Base-by-base conservation (phyloP, 2,888 invertebrate genomes). In the Ethmia dodecea region DNA sequence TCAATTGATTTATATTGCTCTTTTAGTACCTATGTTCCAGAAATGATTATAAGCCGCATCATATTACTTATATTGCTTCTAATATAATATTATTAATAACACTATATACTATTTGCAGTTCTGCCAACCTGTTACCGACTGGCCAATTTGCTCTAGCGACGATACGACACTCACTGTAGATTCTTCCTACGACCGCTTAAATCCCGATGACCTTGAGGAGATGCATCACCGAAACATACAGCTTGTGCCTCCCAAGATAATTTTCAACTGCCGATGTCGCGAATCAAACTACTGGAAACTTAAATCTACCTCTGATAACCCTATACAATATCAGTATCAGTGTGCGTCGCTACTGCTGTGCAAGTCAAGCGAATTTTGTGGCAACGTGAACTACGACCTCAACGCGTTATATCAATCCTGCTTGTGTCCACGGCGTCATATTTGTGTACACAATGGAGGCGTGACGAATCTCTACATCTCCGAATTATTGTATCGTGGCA, bases 331-430 rank as follows among this genome's bases (percentile, higher is more conserved):
- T n/a, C 52, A 52, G 1, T 90, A 88, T 42, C 71, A 69, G 41
- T 90, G 90, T 47, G 59, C 72, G 3, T 68, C 88, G 51, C 64
- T 90, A 39, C 74, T 74, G 4, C 61, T 75, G 22, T 92, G 91
- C 52, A 71, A 76, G 11, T 62, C 74, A 0, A 73, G 75, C 0
- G 89, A 91, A 22, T 88, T 88, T 50, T 92, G 92, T 53, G 92
- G 91, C 0, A 78, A 89, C 39, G 86, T 91, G 5, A 79, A 88
- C 48, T 64, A 75, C n/a, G 89, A 90, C 47, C 58, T 88, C 5
- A 88, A 86, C 40, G 88, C 90, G 5, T 71, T 89, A 9, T 91
- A 90, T 55, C 90, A 91, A 52, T 87, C 83, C 5, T 92, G 91
- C 43, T 70, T 88, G 13, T 92, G 92, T 45, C 91, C 91, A 0